Evolutionary conservation across 2,888 invertebrate species (phyloP), one percentile per base, ranked within the genome.

Genomic region (Volucella inflata): DNA sequence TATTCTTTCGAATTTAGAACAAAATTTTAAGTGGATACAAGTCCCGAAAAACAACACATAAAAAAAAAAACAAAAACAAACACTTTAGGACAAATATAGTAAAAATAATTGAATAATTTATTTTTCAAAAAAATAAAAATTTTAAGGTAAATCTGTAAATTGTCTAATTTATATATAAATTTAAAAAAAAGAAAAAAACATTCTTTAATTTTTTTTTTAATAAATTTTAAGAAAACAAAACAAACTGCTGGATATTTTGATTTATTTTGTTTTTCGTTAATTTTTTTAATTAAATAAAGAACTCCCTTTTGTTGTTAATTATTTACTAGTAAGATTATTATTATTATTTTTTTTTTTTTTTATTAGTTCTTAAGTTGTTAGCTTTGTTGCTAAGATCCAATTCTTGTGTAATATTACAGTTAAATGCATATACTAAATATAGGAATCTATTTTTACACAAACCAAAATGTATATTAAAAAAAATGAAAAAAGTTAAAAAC

Each of bases 21-120:
- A 80, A 80, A 75, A 83, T 83, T 82, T 77, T 75, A 59, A 62
- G 51, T 62, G 79, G 67, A 68, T 36, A 62, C 48, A 9, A 50
- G 53, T 75, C 64, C 60, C 44, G 57, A 67, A 67, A 71, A 55
- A 21, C 6, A 40, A 17, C 50, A 77, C 16, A n/a, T 30, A 36
- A 62, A 42, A 12, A 65, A 57, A 65, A 30, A 16, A 53, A n/a
- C n/a, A n/a, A n/a, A 62, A 70, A 70, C 60, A 46, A 59, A 72
- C 65, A 85, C 48, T 77, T 85, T 85, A 85, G 85, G 72, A 72
- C 81, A 85, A 85, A 85, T 85, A 81, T 85, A 85, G 83, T 74
- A 65, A 77, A 84, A 70, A 38, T 77, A 76, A 72, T 87, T 83
- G 59, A 82, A 84, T 85, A 85, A 87, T 60, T 85, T 87, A 87